Percentiles rank a stretch among this genome's conserved stretches.
phyloP scores from a whole-genome alignment of 2,113 vertebrate species.

The Onychorhynchus coronatus region DNA sequence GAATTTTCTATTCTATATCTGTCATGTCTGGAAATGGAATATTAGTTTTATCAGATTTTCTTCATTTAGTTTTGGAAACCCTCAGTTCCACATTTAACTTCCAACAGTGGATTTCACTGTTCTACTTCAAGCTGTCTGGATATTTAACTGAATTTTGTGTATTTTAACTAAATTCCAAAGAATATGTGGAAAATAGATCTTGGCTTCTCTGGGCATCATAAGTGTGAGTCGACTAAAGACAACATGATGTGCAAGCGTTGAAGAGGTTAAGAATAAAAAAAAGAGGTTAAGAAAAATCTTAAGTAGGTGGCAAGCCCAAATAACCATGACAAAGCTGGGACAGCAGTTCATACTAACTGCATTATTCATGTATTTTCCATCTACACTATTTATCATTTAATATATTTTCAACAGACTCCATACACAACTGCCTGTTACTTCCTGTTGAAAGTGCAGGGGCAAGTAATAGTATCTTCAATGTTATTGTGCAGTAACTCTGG shows the following conservation, averaged over 20 bases:
- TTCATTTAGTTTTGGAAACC: neutral
- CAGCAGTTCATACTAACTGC: neutral
- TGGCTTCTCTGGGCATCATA: neutral
- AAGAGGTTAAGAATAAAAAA: neutral
- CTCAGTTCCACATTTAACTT: neutral
- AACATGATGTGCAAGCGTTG: neutral
- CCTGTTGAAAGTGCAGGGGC: neutral
- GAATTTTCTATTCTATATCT: neutral
- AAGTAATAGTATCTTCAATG: neutral
- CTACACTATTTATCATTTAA: neutral
- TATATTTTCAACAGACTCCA: neutral
- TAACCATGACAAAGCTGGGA: neutral
- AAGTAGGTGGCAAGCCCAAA: neutral
- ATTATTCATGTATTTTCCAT: neutral
- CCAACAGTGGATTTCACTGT: neutral
- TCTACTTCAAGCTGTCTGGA: neutral
- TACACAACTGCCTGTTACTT: neutral
- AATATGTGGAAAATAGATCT: neutral
- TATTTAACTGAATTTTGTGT: neutral
- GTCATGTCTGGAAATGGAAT: neutral
- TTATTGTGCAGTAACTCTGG: neutral
- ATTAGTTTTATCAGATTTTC: neutral
- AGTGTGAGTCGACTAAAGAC: neutral
- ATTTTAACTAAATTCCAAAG: neutral
- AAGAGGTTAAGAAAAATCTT: neutral